Evolutionary conservation across 2,113 vertebrate genomes (phyloP).

Genomic region (Lophochroa leadbeateri): DNA sequence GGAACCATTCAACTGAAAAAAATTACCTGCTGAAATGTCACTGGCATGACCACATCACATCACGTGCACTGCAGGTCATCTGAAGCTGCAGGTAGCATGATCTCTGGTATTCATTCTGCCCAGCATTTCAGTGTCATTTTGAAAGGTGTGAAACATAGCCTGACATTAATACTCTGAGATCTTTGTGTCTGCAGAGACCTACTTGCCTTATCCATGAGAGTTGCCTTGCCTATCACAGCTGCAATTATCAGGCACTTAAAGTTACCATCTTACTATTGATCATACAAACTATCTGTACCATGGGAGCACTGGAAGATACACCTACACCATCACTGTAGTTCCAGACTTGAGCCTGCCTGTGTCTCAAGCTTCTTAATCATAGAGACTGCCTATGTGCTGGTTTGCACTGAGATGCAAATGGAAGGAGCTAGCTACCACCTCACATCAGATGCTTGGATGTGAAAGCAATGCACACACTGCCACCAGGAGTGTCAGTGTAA

Average conservation of each 20-base stretch:
- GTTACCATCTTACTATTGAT: neutral
- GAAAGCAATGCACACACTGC: neutral
- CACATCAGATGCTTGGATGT: neutral
- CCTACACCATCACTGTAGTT: neutral
- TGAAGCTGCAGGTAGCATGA: neutral
- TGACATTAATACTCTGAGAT: no score
- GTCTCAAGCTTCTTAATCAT: neutral
- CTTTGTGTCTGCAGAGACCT: neutral
- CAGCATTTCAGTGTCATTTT: neutral
- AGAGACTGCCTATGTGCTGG: neutral
- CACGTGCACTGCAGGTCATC: rapidly evolving
- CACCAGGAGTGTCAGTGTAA: neutral
- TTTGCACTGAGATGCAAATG: neutral
- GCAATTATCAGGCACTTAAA: neutral
- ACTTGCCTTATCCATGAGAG: neutral
- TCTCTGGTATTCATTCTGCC: neutral
- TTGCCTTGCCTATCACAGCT: neutral
- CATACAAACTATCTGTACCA: neutral
- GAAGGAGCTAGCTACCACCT: neutral
- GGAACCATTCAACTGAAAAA: neutral
- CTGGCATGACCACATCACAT: neutral
- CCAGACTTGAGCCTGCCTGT: neutral
- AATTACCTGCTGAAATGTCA: neutral
- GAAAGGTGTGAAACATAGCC: neutral
- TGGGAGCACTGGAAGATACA: neutral